These are phyloP conservation scores for Acleris literana DNA, from an alignment of 2,888 invertebrate genomes.

Conservation along the genomic window DNA sequence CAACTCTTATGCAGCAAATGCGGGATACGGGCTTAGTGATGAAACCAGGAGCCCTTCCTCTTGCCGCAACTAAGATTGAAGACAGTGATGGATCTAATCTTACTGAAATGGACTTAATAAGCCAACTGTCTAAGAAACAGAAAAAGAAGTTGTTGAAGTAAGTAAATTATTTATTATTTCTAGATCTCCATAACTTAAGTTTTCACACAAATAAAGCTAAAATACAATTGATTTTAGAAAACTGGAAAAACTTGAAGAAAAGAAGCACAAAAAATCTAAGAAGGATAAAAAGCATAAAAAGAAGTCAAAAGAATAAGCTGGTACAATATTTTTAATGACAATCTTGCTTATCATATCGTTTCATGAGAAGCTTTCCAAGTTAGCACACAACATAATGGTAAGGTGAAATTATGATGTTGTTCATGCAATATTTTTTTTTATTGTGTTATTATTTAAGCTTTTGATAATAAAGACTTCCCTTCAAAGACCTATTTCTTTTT, in stretches of 20 bases:
- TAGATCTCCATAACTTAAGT: not conserved
- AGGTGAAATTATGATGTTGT: too few relatives aligned
- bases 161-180: slow-evolving; percentile 44
- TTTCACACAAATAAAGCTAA: slow-evolving; percentile 14
- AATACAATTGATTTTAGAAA: slow-evolving; percentile 75
- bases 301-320: slow-evolving; percentile 56
- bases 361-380: not conserved
- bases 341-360: not conserved
- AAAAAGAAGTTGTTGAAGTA: slow-evolving; percentile 95
- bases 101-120: slow-evolving; percentile 91
- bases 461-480: too few relatives aligned
- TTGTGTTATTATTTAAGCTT: too few relatives aligned
- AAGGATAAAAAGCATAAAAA: slow-evolving; percentile 62
- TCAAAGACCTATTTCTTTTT: too few relatives aligned
- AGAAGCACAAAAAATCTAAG: slow-evolving; percentile 63
- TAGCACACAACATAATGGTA: not conserved
- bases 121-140: slow-evolving; percentile 92
- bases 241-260: slow-evolving; percentile 87
- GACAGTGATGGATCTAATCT: slow-evolving; percentile 82
- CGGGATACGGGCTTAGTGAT: slow-evolving; percentile 95
- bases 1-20: slow-evolving; percentile 94
- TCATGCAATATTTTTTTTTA: too few relatives aligned
- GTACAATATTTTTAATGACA: not conserved
- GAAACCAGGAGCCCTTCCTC: slow-evolving; percentile 89
- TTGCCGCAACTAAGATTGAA: slow-evolving; percentile 82